Conservation (phyloP, 2,888 invertebrate genomes). For the Leucophenga maculata region DNA sequence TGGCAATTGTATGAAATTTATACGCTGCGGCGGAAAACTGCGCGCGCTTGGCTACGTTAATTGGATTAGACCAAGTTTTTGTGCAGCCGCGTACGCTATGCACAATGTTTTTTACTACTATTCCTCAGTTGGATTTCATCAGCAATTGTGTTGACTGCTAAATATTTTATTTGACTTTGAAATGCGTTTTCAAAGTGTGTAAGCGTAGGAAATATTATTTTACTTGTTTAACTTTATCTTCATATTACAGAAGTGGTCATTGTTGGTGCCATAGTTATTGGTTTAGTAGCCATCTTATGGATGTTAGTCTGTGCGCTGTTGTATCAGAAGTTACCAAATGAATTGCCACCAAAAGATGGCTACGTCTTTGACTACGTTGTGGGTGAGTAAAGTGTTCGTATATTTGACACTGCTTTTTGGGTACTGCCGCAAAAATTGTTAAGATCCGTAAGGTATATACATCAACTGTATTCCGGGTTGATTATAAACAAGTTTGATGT, state of each 20-base stretch:
- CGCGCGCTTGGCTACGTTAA: constrained; percentile 28
- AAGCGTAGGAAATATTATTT: background rate
- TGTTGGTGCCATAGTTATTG: constrained; percentile 53
- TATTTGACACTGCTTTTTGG: no score
- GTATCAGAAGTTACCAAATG: constrained; percentile 58
- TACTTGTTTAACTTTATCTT: background rate
- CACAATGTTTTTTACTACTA: background rate
- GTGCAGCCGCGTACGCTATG: constrained; percentile 3
- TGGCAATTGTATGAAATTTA: no score
- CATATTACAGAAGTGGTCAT: constrained; percentile 53
- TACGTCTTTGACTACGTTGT: constrained; percentile 67
- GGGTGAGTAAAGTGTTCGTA: constrained; percentile 52
- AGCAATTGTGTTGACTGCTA: constrained; percentile 29
- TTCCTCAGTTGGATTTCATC: constrained; percentile 50
- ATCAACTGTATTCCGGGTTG: no score
- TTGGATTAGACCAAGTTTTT: constrained; percentile 43
- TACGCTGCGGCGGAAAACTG: no score
- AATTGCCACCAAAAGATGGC: constrained; percentile 47
- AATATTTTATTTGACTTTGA: constrained; percentile 24
- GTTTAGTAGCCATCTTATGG: constrained; percentile 53
- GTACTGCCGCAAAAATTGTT: no score
- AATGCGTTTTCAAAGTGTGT: constrained; percentile 57
- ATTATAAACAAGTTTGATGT: no score
- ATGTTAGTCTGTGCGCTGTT: constrained; percentile 53
- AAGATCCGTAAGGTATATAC: no score